phyloP scores from a whole-genome alignment of 2,113 vertebrate genomes.

The Zapornia atra region DNA sequence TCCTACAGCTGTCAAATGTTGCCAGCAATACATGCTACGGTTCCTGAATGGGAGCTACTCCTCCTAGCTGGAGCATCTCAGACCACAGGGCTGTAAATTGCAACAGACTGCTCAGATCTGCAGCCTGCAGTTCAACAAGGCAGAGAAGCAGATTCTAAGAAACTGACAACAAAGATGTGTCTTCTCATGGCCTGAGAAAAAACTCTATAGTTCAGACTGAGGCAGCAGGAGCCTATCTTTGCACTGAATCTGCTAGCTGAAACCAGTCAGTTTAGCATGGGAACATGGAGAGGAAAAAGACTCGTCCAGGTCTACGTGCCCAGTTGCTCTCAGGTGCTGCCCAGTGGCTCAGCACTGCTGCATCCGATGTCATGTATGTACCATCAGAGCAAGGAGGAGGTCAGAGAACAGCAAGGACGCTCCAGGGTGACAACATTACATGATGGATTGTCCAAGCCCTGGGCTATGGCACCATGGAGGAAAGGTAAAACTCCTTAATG shows the following conservation, averaged over 20 bases:
- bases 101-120: neutral
- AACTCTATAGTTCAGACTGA: neutral
- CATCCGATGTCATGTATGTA: accelerated
- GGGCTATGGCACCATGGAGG: neutral
- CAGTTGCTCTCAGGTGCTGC: neutral
- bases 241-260: neutral
- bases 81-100: neutral
- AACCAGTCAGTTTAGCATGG: accelerated
- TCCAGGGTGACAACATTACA: neutral
- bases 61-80: accelerated
- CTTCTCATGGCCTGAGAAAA: neutral
- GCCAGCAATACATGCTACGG: neutral
- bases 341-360: neutral
- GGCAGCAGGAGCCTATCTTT: neutral
- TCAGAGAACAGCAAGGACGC: neutral
- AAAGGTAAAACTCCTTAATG: neutral
- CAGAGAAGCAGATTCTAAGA: neutral
- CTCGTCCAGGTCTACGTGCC: neutral
- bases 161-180: neutral
- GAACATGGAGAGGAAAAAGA: neutral
- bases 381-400: neutral
- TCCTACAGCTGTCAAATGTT: neutral
- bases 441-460: neutral
- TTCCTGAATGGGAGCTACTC: neutral
- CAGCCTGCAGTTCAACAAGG: neutral